Base-by-base conservation (phyloP, 2,797 vertebrate species). In the Yasuhikotakia modesta region DNA sequence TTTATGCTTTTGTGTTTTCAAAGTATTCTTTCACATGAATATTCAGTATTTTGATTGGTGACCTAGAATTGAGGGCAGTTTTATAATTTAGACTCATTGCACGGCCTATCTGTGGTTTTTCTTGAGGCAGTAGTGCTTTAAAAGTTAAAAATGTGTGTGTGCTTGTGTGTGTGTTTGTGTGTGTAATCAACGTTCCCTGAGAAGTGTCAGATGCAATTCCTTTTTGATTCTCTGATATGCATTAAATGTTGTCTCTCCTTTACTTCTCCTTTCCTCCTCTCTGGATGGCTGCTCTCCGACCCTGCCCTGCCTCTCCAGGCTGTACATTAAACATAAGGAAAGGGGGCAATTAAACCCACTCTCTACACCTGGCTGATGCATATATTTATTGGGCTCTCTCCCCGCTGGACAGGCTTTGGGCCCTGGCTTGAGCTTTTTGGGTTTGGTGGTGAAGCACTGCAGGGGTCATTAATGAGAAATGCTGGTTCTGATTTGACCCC, bases 291-390 rank as follows among this genome's bases (percentile, higher is more conserved):
- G 80, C 78, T 68, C 72, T 39, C 75, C 72, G 75, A 83, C 81
- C 83, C 78, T 76, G 73, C 82, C 83, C 69, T 70, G 71, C 87
- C 79, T 84, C 81, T 72, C 66, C 80, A 84, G 72, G 73, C 87
- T 90, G 90, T 93, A 91, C 92, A 93, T 93, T 93, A 92, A 93
- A 93, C 90, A 93, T 93, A 91, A 94, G 91, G 88, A 87, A 88
- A 90, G 91, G 89, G 92, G 92, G 91, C 91, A 93, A 93, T 93
- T 93, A 94, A 85, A 73, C 84, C 86, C 88, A 88, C 88, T 86
- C 84, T 83, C 89, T 90, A 91, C 91, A 91, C 90, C 90, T 91
- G 89, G 85, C 85, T 91, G 90, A 89, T 93, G 88, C 92, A 92
- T 93, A 91, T 90, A 92, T 93, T 90, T 90, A 91, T 90, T 84